These are phyloP conservation scores for Habropoda laboriosa DNA, from an alignment of 1,140 invertebrate species.

Conservation along the genomic window DNA sequence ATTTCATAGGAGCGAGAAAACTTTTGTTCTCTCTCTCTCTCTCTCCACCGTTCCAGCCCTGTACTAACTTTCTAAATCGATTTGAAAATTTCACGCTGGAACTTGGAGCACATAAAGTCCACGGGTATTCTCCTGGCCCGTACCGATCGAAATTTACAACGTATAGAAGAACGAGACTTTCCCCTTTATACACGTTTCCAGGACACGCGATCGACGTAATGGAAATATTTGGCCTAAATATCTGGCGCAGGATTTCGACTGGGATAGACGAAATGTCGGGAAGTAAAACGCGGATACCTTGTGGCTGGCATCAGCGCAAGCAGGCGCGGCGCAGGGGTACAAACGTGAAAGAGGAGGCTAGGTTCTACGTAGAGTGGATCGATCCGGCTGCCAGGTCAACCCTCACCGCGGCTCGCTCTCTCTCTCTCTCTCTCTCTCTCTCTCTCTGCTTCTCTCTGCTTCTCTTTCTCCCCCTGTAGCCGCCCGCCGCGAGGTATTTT, in stretches of 20 bases:
- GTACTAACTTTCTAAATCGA: constrained; percentile 26
- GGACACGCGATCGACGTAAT: constrained; percentile 36
- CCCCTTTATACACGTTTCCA: constrained; percentile 7
- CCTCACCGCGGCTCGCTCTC: constrained; percentile 64
- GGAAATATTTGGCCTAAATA: constrained; percentile 61
- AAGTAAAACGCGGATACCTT: constrained; percentile 53
- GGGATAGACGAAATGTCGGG: constrained; percentile 60
- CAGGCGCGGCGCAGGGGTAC: constrained; percentile 64
- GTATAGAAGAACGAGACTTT: no score
- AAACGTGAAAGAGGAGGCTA: constrained; percentile 68
- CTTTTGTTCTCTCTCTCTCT: constrained; percentile 17
- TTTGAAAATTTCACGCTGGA: constrained; percentile 20
- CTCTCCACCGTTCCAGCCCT: background rate
- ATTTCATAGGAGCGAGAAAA: constrained; percentile 10
- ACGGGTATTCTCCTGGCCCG: background rate
- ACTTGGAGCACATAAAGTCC: background rate
- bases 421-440: no score
- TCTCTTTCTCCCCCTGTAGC: no score
- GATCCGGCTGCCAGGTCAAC: constrained; percentile 73
- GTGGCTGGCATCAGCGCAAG: constrained; percentile 67
- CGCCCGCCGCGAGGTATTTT: constrained; percentile 55
- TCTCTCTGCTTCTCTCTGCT: no score
- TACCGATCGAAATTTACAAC: constrained; percentile 2
- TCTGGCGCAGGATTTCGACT: constrained; percentile 44
- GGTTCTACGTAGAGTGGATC: constrained; percentile 65